Percentiles rank a stretch among this genome's conserved stretches.
phyloP scores from a whole-genome alignment of 1,140 invertebrate genomes.

The Steinernema feltiae region DNA sequence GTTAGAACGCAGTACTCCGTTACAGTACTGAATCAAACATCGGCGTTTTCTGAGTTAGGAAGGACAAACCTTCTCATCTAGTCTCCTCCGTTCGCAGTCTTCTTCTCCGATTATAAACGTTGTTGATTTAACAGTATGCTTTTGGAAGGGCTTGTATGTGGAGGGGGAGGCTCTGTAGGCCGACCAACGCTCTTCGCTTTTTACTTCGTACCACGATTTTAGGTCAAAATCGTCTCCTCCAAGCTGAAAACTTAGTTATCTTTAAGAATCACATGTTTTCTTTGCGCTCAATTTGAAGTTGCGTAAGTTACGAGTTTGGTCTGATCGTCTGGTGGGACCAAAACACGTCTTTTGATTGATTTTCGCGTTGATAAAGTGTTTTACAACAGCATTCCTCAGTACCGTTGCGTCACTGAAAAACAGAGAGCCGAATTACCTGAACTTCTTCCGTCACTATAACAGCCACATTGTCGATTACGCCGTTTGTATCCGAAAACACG shows the following conservation, averaged over 20 bases:
- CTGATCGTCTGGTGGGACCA: too few species aligned
- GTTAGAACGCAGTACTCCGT: constrained; percentile 46
- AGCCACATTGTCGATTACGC: constrained; percentile 50
- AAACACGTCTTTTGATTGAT: too few species aligned
- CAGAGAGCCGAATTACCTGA: too few species aligned
- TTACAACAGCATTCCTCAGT: too few species aligned
- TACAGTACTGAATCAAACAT: constrained; percentile 48
- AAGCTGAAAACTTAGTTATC: constrained; percentile 30
- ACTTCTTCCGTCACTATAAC: constrained; percentile 51
- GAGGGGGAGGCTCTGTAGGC: constrained; percentile 51
- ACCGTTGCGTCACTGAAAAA: too few species aligned
- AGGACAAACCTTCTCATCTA: constrained; percentile 45
- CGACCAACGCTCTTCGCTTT: constrained; percentile 48
- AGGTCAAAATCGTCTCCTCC: constrained; percentile 48
- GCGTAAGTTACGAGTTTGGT: too few species aligned
- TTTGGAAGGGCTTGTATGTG: constrained; percentile 48
- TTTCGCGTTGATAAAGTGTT: too few species aligned
- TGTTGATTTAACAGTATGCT: constrained; percentile 27
- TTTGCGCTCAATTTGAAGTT: too few species aligned
- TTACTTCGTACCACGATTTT: constrained; percentile 51
- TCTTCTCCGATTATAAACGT: constrained; percentile 52
- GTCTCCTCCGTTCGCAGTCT: constrained; percentile 47
- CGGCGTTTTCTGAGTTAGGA: neutral
- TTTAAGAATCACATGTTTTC: too few species aligned
- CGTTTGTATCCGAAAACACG: constrained; percentile 50